Evolutionary conservation across 2,797 vertebrate genomes (phyloP), one percentile per base, ranked within the genome.

Genomic region (Sparidentex hasta): DNA sequence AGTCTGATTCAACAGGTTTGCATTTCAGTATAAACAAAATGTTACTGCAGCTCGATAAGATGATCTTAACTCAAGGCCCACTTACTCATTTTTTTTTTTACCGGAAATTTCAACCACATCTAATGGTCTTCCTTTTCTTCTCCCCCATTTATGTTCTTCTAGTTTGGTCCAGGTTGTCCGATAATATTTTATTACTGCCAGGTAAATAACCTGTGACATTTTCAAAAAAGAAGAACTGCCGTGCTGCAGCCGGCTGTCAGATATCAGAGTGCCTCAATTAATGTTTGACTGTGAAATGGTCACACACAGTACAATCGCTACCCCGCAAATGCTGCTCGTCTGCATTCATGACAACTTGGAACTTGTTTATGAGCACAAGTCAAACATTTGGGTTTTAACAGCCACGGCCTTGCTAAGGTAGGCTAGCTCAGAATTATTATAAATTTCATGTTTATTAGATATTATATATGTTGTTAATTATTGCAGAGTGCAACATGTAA

Each of bases 331-430:
- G 20, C 57, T 63, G 21, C 64, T 65, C 7, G n/a, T 33, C 47
- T 74, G 52, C 57, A 76, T 81, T 83, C 44, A 85, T 65, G 73
- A 29, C 69, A 75, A 63, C 46, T 74, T 74, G 65, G 70, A 76
- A 76, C 7, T n/a, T 65, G 6, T 51, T 17, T 5, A 50, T 29
- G 18, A 55, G 27, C 47, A 48, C 21, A 29, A 59, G 47, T 14
- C 1, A 47, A 44, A 17, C n/a, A n/a, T 1, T 64, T 46, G 33
- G 18, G 38, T 5, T 59, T n/a, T 27, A 33, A 41, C 25, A 23
- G 20, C 8, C 3, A 18, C 18, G 3, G 1, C 9, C 4, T 20
- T 43, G 20, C 14, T 23, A 44, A 47, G 29, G 50, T 18, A 33
- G 16, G 11, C 1, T 16, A 55, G 57, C 67, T 52, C 2, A 62